Evolutionary conservation across 2,888 invertebrate genomes (phyloP).

Genomic region (Pardosa pseudoannulata): DNA sequence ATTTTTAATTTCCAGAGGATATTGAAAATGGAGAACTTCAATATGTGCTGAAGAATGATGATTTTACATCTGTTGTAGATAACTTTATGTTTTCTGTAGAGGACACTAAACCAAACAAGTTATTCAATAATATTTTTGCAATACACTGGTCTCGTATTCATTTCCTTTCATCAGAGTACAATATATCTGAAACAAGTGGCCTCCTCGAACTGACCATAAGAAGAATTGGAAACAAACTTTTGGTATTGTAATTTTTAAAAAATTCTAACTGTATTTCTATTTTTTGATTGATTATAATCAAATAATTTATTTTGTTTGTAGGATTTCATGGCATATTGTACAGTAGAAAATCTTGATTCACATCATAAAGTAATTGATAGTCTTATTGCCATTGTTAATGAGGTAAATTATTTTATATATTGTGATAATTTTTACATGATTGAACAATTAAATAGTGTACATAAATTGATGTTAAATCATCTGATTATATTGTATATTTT

Average conservation of each 20-base stretch:
- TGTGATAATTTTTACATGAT: too few relatives aligned
- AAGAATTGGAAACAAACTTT: slow-evolving; percentile 76
- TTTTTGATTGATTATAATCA: too few relatives aligned
- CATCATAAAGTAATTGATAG: not conserved
- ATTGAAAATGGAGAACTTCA: slow-evolving; percentile 76
- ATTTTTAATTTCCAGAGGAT: slow-evolving; percentile 75
- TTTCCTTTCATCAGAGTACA: slow-evolving; percentile 75
- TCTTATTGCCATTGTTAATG: slow-evolving; percentile 24
- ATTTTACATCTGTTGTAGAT: slow-evolving; percentile 74
- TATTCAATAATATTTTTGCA: slow-evolving; percentile 76
- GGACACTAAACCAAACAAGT: slow-evolving; percentile 76
- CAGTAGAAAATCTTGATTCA: not conserved
- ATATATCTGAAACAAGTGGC: slow-evolving; percentile 76
- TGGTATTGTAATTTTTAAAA: slow-evolving; percentile 73
- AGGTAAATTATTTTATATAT: slow-evolving; percentile 26
- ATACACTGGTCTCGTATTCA: slow-evolving; percentile 76
- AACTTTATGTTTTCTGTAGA: slow-evolving; percentile 76
- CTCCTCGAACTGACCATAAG: slow-evolving; percentile 76
- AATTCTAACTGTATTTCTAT: not conserved
- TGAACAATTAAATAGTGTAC: too few relatives aligned
- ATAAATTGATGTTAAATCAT: too few relatives aligned
- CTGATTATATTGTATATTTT: too few relatives aligned
- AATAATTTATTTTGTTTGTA: not conserved
- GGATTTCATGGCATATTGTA: slow-evolving; percentile 23
- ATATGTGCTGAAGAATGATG: slow-evolving; percentile 75